Conservation (phyloP, 2,797 vertebrate species). For the Leptoclinus maculatus region DNA sequence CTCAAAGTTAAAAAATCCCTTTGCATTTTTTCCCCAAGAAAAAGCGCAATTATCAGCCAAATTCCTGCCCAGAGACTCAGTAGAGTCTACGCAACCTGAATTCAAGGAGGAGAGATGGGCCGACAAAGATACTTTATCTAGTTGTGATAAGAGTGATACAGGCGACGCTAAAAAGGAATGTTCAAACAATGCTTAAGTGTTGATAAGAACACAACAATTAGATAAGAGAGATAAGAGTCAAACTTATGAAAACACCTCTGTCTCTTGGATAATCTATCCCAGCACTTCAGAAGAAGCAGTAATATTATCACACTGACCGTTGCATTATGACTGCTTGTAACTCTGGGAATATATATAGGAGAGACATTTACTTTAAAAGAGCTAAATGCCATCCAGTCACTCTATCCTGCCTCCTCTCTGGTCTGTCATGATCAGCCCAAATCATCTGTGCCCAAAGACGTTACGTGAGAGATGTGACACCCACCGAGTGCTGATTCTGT, state of each 20-base stretch:
- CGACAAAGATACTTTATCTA: constrained; percentile 11
- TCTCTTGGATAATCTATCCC: not conserved
- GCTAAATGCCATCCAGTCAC: no score
- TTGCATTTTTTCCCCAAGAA: constrained; percentile 2
- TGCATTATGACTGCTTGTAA: not conserved
- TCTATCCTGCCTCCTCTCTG: no score
- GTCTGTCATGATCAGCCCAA: no score
- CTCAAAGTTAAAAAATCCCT: constrained; percentile 17
- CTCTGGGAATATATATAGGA: no score
- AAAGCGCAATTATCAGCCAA: constrained; percentile 5
- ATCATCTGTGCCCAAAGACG: no score
- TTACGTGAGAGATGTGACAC: no score
- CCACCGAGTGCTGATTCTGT: not conserved
- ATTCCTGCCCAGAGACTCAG: not conserved
- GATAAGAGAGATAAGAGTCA: not conserved
- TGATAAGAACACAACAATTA: constrained; percentile 8
- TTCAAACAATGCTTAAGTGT: not conserved
- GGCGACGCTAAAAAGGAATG: not conserved
- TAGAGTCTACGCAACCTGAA: constrained; percentile 28
- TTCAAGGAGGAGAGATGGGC: not conserved
- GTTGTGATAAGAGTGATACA: not conserved
- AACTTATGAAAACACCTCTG: not conserved
- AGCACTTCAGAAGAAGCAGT: not conserved
- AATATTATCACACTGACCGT: not conserved
- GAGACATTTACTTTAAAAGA: no score